Evolutionary conservation across 2,113 vertebrate genomes (phyloP).

Genomic region (Sinocyclocheilus rhinocerous): DNA sequence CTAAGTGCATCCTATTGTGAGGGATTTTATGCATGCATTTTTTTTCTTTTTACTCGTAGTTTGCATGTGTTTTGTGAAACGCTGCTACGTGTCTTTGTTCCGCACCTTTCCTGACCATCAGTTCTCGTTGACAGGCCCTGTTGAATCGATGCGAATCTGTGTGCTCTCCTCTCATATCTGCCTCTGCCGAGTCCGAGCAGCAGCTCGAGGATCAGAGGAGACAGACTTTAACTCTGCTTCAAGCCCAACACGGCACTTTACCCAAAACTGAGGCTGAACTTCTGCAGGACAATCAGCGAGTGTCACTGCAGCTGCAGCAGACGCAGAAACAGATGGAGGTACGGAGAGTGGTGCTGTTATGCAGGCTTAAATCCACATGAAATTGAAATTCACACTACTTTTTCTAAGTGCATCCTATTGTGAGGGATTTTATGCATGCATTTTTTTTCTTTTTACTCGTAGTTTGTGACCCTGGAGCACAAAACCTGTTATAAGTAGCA

Average conservation of each 20-base stretch:
- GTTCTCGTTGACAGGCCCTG: constrained; percentile 30
- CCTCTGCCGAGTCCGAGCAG: constrained; percentile 3
- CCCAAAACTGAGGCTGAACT: constrained; percentile 55
- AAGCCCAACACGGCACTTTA: constrained; percentile 37
- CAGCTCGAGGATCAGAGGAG: constrained; percentile 60
- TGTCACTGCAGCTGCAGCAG: constrained; percentile 57
- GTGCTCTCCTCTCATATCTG: not conserved
- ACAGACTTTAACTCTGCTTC: constrained; percentile 63
- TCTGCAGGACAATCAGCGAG: constrained; percentile 60
- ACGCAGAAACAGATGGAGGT: constrained; percentile 57
- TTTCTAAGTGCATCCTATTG: too few relatives aligned
- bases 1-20: too few relatives aligned
- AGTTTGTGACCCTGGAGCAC: too few relatives aligned
- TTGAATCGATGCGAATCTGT: constrained; percentile 37
- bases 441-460: too few relatives aligned
- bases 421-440: too few relatives aligned
- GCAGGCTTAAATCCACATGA: too few relatives aligned
- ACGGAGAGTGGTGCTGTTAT: not conserved
- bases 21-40: too few relatives aligned
- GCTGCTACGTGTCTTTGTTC: not conserved
- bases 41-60: too few relatives aligned
- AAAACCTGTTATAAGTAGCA: too few relatives aligned
- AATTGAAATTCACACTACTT: too few relatives aligned
- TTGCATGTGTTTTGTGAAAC: not conserved
- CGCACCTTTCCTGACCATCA: not conserved